Evolutionary conservation across 1,140 invertebrate species (phyloP).

Genomic region (Ridgeia piscesae): DNA sequence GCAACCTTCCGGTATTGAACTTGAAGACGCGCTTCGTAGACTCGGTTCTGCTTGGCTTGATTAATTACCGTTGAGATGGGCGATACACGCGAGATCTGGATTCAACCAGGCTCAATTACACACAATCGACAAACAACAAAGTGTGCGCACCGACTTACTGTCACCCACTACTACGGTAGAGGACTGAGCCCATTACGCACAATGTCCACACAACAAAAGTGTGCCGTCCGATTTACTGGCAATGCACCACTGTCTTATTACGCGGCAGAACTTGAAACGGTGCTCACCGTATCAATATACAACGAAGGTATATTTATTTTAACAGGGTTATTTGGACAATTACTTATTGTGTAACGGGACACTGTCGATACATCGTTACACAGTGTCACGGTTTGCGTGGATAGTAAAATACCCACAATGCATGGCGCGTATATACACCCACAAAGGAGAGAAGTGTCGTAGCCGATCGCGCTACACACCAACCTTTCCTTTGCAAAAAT

Average conservation of each 20-base stretch:
- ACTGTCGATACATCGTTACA: too few species aligned
- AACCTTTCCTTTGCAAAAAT: too few species aligned
- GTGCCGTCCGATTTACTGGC: not conserved
- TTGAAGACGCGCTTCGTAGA: not conserved
- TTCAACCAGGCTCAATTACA: not conserved
- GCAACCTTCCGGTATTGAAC: not conserved
- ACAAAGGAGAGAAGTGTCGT: too few species aligned
- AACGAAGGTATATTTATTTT: not conserved
- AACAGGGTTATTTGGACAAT: too few species aligned
- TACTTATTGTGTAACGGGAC: too few species aligned
- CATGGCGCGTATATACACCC: too few species aligned
- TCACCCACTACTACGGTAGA: not conserved
- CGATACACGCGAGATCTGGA: not conserved
- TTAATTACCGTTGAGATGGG: not conserved
- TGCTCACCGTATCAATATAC: not conserved
- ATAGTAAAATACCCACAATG: too few species aligned
- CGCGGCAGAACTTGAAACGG: not conserved
- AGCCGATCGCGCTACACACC: too few species aligned
- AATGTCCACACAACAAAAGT: not conserved
- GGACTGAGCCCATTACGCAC: not conserved
- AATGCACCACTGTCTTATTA: not conserved
- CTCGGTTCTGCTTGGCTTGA: not conserved
- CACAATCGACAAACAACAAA: conserved; percentile 5
- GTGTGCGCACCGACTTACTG: not conserved
- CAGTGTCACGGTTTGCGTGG: too few species aligned